Evolutionary conservation across 2,888 invertebrate genomes (phyloP).

Genomic region (Microdon myrmicae): DNA sequence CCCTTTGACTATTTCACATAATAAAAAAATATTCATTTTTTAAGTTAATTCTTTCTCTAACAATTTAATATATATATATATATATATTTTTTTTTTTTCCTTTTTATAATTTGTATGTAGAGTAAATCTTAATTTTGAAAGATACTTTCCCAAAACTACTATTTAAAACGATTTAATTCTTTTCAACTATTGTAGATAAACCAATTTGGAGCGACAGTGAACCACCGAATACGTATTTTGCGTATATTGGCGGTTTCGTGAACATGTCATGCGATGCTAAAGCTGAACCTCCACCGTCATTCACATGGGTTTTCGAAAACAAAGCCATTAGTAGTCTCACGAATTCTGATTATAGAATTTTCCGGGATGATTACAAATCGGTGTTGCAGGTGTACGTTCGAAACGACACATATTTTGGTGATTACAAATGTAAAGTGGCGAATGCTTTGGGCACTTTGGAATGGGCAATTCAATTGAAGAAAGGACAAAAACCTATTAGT

Average conservation of each 20-base stretch:
- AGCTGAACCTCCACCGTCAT: constrained; percentile 70
- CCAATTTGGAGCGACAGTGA: constrained; percentile 62
- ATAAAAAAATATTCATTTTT: no score
- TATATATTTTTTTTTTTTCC: neutral
- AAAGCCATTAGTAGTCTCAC: constrained; percentile 60
- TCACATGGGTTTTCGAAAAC: constrained; percentile 68
- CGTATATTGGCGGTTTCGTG: constrained; percentile 69
- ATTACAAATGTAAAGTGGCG: constrained; percentile 70
- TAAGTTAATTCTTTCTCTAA: neutral
- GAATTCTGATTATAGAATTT: constrained; percentile 61
- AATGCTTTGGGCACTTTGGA: constrained; percentile 70
- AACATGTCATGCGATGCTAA: constrained; percentile 73
- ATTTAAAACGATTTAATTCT: neutral
- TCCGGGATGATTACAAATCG: constrained; percentile 63
- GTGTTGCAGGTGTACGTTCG: constrained; percentile 62
- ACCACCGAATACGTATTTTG: constrained; percentile 60
- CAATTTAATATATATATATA: constrained; percentile 1
- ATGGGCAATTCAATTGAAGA: constrained; percentile 68
- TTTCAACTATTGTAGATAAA: constrained; percentile 57
- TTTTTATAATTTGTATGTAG: no score
- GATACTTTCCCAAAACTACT: no score
- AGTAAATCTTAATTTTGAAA: no score
- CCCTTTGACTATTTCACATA: no score
- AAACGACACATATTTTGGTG: constrained; percentile 66
- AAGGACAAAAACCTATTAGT: constrained; percentile 69